Evolutionary conservation across 2,113 vertebrate genomes (phyloP).

Genomic region (Talpa occidentalis): DNA sequence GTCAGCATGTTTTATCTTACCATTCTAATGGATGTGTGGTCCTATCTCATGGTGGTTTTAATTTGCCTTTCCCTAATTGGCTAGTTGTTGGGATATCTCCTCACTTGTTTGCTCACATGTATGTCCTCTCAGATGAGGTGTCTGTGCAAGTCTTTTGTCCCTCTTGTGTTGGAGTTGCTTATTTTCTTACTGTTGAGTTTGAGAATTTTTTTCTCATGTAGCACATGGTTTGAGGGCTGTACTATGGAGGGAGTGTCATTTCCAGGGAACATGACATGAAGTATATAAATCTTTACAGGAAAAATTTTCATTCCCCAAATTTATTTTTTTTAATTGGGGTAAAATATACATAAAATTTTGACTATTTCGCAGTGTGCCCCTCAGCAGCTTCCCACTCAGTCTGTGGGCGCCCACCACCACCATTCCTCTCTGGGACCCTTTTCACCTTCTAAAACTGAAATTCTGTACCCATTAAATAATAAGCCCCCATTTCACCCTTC

Average conservation of each 20-base stretch:
- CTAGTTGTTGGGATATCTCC: background rate
- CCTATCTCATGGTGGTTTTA: fast-evolving
- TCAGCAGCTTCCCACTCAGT: background rate
- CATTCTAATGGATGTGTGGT: background rate
- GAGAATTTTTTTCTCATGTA: background rate
- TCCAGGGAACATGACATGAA: background rate
- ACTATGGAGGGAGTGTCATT: background rate
- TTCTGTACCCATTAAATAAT: background rate
- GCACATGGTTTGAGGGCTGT: background rate
- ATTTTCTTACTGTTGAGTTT: background rate
- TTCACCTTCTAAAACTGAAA: background rate
- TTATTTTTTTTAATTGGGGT: background rate
- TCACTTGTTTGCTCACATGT: background rate
- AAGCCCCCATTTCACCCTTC: background rate
- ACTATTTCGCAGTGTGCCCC: background rate
- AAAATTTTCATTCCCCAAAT: background rate
- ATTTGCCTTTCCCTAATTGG: background rate
- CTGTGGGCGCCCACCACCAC: background rate
- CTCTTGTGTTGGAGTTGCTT: background rate
- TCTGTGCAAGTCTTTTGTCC: background rate
- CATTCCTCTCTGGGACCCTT: background rate
- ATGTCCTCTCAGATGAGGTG: background rate
- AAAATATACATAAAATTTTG: background rate
- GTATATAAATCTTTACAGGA: background rate
- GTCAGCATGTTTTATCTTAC: background rate